Percentiles rank a stretch among this genome's conserved stretches.
Evolutionary conservation across 2,888 invertebrate species (phyloP).

Genomic region (Heliconius sara): DNA sequence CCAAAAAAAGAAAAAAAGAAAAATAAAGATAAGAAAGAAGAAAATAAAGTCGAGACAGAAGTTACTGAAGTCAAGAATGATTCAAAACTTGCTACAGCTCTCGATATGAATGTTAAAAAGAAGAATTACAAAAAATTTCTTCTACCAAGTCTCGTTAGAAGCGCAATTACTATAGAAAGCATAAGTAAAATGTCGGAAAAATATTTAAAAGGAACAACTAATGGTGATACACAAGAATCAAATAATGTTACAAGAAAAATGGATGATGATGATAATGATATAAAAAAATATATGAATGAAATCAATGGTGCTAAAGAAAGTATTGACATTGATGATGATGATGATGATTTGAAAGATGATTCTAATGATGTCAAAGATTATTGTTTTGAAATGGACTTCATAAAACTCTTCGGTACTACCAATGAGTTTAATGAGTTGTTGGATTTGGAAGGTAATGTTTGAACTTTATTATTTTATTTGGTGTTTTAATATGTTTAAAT

Average conservation of each 20-base stretch:
- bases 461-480: slow-evolving; percentile 42
- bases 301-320: background rate
- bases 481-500: background rate
- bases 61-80: slow-evolving; percentile 35
- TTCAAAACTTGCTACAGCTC: slow-evolving; percentile 50
- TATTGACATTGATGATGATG: slow-evolving; percentile 22
- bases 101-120: slow-evolving; percentile 42
- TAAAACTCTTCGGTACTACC: slow-evolving; percentile 69
- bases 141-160: slow-evolving; percentile 58
- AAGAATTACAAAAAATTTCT: slow-evolving; percentile 61
- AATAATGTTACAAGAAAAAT: background rate
- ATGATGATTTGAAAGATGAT: slow-evolving; percentile 3
- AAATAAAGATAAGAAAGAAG: slow-evolving; percentile 42
- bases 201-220: slow-evolving; percentile 44
- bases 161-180: slow-evolving; percentile 51
- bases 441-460: slow-evolving; percentile 66
- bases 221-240: background rate
- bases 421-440: slow-evolving; percentile 72
- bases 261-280: background rate
- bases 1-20: slow-evolving; percentile 51
- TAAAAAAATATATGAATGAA: background rate
- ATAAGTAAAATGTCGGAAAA: slow-evolving; percentile 56
- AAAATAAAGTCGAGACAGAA: slow-evolving; percentile 45
- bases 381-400: slow-evolving; percentile 53
- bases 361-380: slow-evolving; percentile 25